A percentile compares a stretch with the other conserved stretches of the same genome.
phyloP scores from a whole-genome alignment of 2,113 vertebrate genomes.

The Tricholaema leucomelas region DNA sequence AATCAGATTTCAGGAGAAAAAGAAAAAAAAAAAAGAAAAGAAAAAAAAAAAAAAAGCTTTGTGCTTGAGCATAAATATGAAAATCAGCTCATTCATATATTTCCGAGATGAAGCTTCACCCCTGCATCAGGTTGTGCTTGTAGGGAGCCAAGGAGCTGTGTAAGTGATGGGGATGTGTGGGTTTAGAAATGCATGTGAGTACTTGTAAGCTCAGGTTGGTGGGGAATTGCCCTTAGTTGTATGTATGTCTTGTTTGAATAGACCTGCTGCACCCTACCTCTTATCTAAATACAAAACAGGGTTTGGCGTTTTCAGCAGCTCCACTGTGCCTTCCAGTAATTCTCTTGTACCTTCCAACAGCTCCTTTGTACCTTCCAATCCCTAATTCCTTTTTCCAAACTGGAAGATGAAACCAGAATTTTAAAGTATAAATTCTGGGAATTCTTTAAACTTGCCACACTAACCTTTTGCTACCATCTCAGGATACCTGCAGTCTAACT shows the following conservation, averaged over 20 bases:
- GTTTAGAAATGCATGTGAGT: not conserved
- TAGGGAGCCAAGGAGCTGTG: not conserved
- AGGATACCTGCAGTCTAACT: not conserved
- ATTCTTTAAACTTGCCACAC: fast-evolving
- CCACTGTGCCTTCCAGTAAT: no score
- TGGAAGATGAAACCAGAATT: not conserved
- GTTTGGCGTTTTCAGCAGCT: not conserved
- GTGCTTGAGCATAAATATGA: constrained; percentile 33
- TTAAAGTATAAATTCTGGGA: not conserved
- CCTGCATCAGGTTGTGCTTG: not conserved
- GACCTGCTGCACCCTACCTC: not conserved
- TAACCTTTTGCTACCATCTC: not conserved
- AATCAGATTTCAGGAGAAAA: constrained; percentile 47
- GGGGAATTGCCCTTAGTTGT: constrained; percentile 2
- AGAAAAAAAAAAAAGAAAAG: constrained; percentile 28
- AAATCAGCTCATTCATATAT: constrained; percentile 13
- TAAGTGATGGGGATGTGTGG: not conserved
- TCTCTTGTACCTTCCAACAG: no score
- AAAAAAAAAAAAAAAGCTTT: constrained; percentile 27
- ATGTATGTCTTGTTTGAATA: not conserved
- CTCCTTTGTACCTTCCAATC: no score
- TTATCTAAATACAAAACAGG: not conserved
- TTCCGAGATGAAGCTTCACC: not conserved
- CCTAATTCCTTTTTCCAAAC: not conserved
- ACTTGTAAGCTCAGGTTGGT: not conserved